Conservation (phyloP, 2,113 vertebrate genomes). For the Taxidea taxus region DNA sequence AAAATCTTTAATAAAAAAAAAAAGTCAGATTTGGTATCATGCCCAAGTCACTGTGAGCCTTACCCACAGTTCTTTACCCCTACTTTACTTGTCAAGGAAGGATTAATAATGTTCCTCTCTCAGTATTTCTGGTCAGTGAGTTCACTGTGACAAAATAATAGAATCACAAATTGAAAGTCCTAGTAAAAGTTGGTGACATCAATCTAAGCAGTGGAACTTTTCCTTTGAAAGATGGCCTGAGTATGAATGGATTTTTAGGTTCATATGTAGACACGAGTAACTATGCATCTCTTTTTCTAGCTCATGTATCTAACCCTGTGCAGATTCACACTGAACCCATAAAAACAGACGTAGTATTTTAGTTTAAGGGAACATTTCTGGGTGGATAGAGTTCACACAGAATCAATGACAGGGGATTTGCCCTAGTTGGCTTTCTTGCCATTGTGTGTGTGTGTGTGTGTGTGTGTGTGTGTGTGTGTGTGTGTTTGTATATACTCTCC, state of each 20-base stretch:
- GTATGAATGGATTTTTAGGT: not conserved
- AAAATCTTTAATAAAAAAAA: too few species aligned
- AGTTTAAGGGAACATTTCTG: conserved; percentile 10
- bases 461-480: not conserved
- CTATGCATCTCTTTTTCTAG: not conserved
- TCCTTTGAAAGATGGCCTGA: not conserved
- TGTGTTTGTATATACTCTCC: not conserved
- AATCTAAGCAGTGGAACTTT: not conserved
- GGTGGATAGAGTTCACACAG: not conserved
- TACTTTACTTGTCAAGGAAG: not conserved
- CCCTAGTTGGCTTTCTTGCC: not conserved
- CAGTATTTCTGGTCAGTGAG: not conserved
- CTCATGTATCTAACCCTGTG: not conserved
- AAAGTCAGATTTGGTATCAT: not conserved
- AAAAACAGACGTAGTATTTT: not conserved
- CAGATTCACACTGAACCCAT: not conserved
- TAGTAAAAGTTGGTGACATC: not conserved
- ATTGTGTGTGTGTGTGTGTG: too few species aligned
- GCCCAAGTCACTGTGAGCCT: not conserved
- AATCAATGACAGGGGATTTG: not conserved
- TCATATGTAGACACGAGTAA: not conserved
- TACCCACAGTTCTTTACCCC: not conserved
- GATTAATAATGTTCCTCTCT: not conserved
- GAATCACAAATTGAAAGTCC: not conserved
- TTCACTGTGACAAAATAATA: not conserved